These are phyloP conservation scores for Malurus leucopterus DNA, from an alignment of 2,797 vertebrate species.

Conservation along the genomic window DNA sequence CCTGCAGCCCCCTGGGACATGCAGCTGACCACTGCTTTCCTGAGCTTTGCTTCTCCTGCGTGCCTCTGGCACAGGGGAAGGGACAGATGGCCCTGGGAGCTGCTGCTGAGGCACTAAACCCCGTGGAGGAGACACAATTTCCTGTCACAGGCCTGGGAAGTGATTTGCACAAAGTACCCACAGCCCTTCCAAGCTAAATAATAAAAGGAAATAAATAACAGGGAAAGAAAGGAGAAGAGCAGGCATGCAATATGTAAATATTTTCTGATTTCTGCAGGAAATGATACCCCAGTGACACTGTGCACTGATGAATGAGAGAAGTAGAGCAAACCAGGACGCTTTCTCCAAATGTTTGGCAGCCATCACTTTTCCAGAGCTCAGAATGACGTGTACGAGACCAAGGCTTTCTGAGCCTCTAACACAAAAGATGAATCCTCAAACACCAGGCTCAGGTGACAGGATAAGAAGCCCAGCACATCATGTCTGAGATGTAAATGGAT, in stretches of 20 bases:
- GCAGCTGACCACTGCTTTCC: background rate
- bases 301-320: background rate
- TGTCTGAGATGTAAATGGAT: constrained; percentile 7
- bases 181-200: background rate
- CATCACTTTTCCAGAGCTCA: background rate
- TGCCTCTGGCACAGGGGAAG: background rate
- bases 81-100: background rate
- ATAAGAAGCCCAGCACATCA: constrained; percentile 2
- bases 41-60: background rate
- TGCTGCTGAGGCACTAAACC: background rate
- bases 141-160: background rate
- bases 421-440: constrained; percentile 3
- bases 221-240: background rate
- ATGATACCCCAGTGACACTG: background rate
- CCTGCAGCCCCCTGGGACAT: background rate
- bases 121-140: background rate
- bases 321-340: background rate
- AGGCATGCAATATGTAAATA: background rate
- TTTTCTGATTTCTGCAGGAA: background rate
- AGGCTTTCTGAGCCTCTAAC: background rate
- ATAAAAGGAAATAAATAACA: background rate
- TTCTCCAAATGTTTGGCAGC: background rate
- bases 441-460: constrained; percentile 12
- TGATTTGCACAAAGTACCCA: background rate
- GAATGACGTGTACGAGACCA: background rate